Evolutionary conservation across 2,888 invertebrate genomes (phyloP).

Genomic region (Apoda limacodes): DNA sequence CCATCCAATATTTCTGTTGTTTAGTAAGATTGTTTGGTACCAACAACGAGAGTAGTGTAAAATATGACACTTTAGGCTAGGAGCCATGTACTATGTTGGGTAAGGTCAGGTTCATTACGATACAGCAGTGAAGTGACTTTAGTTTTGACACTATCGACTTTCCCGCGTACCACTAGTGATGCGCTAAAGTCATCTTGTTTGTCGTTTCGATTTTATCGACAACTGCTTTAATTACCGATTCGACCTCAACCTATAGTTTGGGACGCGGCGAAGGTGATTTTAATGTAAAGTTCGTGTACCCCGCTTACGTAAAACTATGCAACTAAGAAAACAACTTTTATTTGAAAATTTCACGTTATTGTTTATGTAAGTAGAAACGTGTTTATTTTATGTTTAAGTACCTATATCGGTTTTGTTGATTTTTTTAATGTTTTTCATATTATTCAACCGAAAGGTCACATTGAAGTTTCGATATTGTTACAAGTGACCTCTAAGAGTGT

Average conservation of each 20-base stretch:
- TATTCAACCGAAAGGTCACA: background rate
- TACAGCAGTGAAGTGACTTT: background rate
- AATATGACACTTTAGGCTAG: conserved; percentile 41
- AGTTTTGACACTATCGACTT: conserved; percentile 32
- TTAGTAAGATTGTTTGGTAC: too few relatives aligned
- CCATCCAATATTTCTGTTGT: too few relatives aligned
- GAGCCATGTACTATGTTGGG: conserved; percentile 38
- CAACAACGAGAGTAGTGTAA: conserved; percentile 24
- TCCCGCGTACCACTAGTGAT: conserved; percentile 26
- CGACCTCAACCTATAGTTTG: conserved; percentile 60
- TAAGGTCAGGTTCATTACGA: conserved; percentile 49
- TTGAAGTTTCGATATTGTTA: background rate
- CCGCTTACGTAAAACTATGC: conserved; percentile 55
- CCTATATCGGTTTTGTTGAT: too few relatives aligned
- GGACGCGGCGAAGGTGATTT: conserved; percentile 59
- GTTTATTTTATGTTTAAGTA: too few relatives aligned
- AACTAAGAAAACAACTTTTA: conserved; percentile 34
- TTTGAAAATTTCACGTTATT: conserved; percentile 15
- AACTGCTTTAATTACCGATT: conserved; percentile 49
- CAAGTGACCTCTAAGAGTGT: too few relatives aligned
- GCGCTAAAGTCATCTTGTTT: conserved; percentile 42
- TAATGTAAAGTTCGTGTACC: conserved; percentile 50
- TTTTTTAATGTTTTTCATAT: background rate
- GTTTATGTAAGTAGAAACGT: too few relatives aligned
- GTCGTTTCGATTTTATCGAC: conserved; percentile 46